Evolutionary conservation across 2,888 invertebrate species (phyloP).

Genomic region (Tenodera sinensis): DNA sequence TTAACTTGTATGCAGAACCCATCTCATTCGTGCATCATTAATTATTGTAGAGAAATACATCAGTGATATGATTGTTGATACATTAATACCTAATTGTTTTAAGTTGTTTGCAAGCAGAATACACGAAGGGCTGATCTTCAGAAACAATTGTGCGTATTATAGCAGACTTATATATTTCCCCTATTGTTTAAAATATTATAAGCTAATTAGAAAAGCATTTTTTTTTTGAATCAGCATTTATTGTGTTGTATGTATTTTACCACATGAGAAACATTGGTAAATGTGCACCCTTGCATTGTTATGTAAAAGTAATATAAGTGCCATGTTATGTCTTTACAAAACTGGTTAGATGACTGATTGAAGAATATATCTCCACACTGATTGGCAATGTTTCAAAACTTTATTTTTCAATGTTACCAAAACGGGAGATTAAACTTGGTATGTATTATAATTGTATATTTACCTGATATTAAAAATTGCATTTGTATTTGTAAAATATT

Average conservation of each 20-base stretch:
- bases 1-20: not conserved
- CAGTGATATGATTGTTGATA: not conserved
- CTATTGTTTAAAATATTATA: not conserved
- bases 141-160: constrained; percentile 13
- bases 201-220: not conserved
- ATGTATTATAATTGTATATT: constrained; percentile 24
- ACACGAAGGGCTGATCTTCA: not conserved
- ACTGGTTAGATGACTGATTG: constrained; percentile 14
- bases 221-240: not conserved
- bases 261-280: not conserved
- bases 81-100: not conserved
- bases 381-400: constrained; percentile 29
- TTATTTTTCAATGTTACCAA: constrained; percentile 33
- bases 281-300: not conserved
- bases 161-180: not conserved
- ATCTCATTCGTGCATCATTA: not conserved
- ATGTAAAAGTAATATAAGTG: not conserved
- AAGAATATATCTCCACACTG: constrained; percentile 12
- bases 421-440: constrained; percentile 28
- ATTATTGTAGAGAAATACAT: not conserved
- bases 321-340: constrained; percentile 24
- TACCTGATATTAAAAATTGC: not conserved
- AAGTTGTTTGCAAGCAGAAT: constrained; percentile 9
- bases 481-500: not conserved
- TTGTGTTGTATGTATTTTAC: not conserved